A percentile compares a stretch with the other conserved stretches of the same genome.
Conservation (phyloP, 1,140 invertebrate species). For the Kradibia gibbosae region DNA sequence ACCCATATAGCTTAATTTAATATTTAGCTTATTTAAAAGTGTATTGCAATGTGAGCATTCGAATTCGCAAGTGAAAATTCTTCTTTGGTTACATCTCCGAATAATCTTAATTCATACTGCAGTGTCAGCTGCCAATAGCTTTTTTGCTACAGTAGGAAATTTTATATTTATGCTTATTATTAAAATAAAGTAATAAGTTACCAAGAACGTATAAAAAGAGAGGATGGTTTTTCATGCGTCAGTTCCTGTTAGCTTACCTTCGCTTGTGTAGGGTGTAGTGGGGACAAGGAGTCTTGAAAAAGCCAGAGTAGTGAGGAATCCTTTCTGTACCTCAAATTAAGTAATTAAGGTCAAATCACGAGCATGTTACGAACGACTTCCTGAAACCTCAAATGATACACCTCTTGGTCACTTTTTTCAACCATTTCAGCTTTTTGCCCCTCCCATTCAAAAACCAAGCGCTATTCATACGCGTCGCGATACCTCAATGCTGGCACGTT, state of each 20-base stretch:
- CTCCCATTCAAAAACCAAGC: not conserved
- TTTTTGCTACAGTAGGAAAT: not conserved
- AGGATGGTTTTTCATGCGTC: not conserved
- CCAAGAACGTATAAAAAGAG: conserved; percentile 4
- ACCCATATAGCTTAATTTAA: not conserved
- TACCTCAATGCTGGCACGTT: not conserved
- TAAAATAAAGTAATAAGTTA: conserved; percentile 34
- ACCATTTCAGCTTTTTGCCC: not conserved
- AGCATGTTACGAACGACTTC: conserved; percentile 13
- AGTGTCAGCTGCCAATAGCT: not conserved
- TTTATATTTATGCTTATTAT: conserved; percentile 7
- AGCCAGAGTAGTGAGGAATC: not conserved
- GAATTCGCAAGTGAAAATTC: not conserved
- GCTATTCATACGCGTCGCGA: not conserved
- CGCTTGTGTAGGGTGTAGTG: not conserved
- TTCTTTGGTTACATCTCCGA: not conserved
- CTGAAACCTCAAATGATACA: conserved; percentile 35
- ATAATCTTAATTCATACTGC: not conserved
- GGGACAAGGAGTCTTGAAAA: not conserved
- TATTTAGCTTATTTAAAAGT: not conserved
- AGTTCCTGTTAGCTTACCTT: conserved; percentile 14
- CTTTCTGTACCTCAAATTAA: conserved; percentile 27
- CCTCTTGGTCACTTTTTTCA: not conserved
- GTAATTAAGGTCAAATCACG: conserved; percentile 40
- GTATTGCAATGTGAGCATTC: not conserved